These are phyloP conservation scores for Muraenolepis orangiensis DNA, from an alignment of 2,797 vertebrate genomes.

Conservation along the genomic window DNA sequence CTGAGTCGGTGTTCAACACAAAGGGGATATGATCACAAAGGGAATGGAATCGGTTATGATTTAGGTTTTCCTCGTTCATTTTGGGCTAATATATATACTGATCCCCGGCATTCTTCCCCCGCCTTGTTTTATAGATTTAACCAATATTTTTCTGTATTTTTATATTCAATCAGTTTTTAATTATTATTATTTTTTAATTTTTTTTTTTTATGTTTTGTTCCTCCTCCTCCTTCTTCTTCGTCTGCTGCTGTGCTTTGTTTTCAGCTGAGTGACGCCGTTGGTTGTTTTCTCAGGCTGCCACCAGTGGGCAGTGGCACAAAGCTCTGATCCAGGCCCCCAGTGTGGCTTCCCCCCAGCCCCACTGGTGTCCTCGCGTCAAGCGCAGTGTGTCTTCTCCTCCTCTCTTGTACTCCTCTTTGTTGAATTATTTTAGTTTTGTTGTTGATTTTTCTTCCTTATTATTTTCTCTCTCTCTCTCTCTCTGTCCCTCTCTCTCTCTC, in stretches of 20 bases:
- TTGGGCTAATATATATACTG: background rate
- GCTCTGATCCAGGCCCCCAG: conserved; percentile 50
- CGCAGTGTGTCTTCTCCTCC: background rate
- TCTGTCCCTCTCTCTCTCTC: conserved; percentile 16
- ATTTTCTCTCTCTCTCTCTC: conserved; percentile 27
- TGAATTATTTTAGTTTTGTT: conserved; percentile 24
- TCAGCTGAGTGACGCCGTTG: conserved; percentile 47
- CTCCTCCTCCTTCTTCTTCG: too few relatives aligned
- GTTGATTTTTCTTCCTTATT: conserved; percentile 22
- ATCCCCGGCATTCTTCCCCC: background rate
- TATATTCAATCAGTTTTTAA: background rate
- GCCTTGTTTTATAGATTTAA: background rate
- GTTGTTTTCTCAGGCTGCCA: conserved; percentile 77
- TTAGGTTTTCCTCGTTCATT: conserved; percentile 4
- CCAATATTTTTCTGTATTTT: background rate
- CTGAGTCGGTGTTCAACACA: conserved; percentile 42
- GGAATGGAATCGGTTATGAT: background rate
- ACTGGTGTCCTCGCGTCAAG: background rate
- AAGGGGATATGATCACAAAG: conserved; percentile 32
- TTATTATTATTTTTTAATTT: background rate
- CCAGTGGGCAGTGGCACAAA: conserved; percentile 81
- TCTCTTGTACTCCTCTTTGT: conserved; percentile 1
- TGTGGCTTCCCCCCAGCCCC: conserved; percentile 32
- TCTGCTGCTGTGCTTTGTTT: background rate
- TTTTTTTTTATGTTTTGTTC: conserved; percentile 14